phyloP scores from a whole-genome alignment of 2,113 vertebrate species.

The Apodemus sylvaticus region DNA sequence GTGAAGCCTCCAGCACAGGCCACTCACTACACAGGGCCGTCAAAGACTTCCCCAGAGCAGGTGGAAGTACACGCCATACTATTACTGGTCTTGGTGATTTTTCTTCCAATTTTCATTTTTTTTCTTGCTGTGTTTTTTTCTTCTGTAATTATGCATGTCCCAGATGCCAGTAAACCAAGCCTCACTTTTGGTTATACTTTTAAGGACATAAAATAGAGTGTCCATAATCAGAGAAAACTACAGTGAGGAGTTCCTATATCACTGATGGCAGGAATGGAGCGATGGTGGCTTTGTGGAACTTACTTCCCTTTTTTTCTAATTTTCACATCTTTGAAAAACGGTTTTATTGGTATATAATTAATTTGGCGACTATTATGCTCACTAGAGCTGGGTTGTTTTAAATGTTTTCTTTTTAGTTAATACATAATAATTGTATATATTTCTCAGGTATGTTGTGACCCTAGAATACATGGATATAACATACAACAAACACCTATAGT shows the following conservation, averaged over 20 bases:
- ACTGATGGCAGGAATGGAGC: neutral
- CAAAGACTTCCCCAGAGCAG: neutral
- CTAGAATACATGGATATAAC: neutral
- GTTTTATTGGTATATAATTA: neutral
- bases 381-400: neutral
- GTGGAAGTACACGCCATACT: neutral
- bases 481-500: neutral
- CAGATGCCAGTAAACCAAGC: neutral
- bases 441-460: neutral
- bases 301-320: neutral
- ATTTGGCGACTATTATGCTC: neutral
- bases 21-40: neutral
- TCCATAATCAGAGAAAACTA: neutral
- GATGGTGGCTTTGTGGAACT: neutral
- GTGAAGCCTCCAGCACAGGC: neutral
- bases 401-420: neutral
- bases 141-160: neutral
- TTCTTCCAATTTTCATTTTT: conserved; percentile 48
- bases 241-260: neutral
- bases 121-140: neutral
- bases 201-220: neutral
- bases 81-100: neutral
- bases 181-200: neutral
- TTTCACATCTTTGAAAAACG: conserved; percentile 15
- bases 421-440: neutral